Conservation (phyloP, 2,113 vertebrate species). For the Aplodontia rufa region DNA sequence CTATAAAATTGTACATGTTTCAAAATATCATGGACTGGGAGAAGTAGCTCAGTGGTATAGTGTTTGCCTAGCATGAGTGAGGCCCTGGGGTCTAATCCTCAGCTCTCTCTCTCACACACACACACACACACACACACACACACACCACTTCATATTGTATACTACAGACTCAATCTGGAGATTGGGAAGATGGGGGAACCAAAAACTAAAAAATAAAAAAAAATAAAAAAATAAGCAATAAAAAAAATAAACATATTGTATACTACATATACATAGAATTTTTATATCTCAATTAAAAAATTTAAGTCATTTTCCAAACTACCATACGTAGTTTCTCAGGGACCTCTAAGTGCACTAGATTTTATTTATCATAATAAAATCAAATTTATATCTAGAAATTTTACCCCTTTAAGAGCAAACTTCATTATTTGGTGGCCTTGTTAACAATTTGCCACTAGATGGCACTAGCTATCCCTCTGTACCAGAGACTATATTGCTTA, state of each 20-base stretch:
- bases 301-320: background rate
- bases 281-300: background rate
- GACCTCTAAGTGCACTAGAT: background rate
- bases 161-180: too few species aligned
- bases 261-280: background rate
- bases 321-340: background rate
- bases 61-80: too few species aligned
- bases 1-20: background rate
- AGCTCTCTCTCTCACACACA: too few species aligned
- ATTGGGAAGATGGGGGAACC: too few species aligned
- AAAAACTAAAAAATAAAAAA: too few species aligned
- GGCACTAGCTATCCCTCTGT: constrained; percentile 45
- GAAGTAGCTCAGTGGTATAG: too few species aligned
- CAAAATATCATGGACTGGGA: background rate
- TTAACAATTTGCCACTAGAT: constrained; percentile 30
- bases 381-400: background rate
- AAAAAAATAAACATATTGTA: background rate
- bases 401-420: background rate
- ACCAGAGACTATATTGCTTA: background rate
- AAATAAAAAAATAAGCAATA: too few species aligned
- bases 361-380: constrained; percentile 16
- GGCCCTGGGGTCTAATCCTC: too few species aligned
- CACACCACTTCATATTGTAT: too few species aligned
- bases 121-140: too few species aligned
- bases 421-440: background rate